Evolutionary conservation across 2,113 vertebrate species (phyloP), one percentile per base, ranked within the genome.

Genomic region (Percina caprodes): DNA sequence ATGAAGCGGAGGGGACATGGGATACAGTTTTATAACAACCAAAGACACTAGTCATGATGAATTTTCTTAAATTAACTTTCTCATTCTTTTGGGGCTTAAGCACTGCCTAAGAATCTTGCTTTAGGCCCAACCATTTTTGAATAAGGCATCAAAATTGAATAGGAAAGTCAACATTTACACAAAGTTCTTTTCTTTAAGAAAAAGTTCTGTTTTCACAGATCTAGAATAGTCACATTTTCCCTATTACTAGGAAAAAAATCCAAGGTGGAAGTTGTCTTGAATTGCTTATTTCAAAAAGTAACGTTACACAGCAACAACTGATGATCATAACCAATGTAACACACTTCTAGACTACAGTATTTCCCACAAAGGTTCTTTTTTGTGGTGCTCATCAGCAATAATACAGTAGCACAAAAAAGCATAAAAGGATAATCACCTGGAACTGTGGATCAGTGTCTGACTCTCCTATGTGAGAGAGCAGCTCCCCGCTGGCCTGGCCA

Each of bases 391-490:
- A 4, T 24, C 23, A 42, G 35, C 0, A 45, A 14, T 3, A 63
- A 46, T 45, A 10, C 18, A 5, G 19, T 2, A 58, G 10, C 35
- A 49, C 15, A 42, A 33, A 71, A 33, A 19, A 16, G 23, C 3
- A 33, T 5, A 12, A 24, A n/a, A 30, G 18, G 24, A 80, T 92
- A 69, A 39, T 10, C 14, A 94, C 98, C 97, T 99, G 98, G 95
- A 99, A 99, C 48, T 96, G 95, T 21, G 97, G 97, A 80, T 99
- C 97, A 0, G 97, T 96, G 83, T 99, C 98, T 0, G 96, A 96
- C 90, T 99, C 97, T 79, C 98, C 97, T 0, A 99, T 99, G 89
- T 99, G 97, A 77, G 98, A 97, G 84, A 99, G 96, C 85, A 99
- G 93, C 88, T 99, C 98, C 51, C 98, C 97, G 0, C 98, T 99